Conservation (phyloP, 2,888 invertebrate species). For the Lithophane leautieri region DNA sequence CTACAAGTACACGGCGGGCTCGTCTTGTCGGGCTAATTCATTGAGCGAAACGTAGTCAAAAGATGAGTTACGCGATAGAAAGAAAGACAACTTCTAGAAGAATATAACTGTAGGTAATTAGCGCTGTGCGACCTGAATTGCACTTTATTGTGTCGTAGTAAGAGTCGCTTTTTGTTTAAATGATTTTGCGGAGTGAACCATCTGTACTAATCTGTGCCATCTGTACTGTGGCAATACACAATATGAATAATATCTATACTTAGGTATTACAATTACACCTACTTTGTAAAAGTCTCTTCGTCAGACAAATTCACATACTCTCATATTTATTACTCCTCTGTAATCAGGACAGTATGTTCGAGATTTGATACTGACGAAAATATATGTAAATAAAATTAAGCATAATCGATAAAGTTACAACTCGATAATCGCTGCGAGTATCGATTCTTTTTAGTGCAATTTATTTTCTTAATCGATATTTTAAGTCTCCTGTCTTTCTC, state of each 20-base stretch:
- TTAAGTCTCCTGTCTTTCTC: slow-evolving; percentile 38
- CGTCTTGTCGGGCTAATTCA: too few relatives aligned
- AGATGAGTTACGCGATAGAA: too few relatives aligned
- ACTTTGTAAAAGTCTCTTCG: slow-evolving; percentile 2
- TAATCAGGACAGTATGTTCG: slow-evolving; percentile 70
- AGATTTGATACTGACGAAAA: slow-evolving; percentile 61
- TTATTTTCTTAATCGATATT: slow-evolving; percentile 34
- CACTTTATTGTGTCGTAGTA: too few relatives aligned
- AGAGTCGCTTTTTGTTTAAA: too few relatives aligned
- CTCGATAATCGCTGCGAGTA: slow-evolving; percentile 6
- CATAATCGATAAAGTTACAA: slow-evolving; percentile 14
- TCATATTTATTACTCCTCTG: slow-evolving; percentile 64
- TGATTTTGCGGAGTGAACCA: too few relatives aligned
- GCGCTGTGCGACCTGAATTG: too few relatives aligned
- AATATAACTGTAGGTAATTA: too few relatives aligned
- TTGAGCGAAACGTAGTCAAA: too few relatives aligned
- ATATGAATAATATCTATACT: background rate
- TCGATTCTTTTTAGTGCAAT: slow-evolving; percentile 40
- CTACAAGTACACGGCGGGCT: too few relatives aligned
- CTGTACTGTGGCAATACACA: slow-evolving; percentile 1
- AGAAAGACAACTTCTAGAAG: too few relatives aligned
- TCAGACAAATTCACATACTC: slow-evolving; percentile 71
- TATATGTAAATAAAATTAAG: slow-evolving; percentile 27
- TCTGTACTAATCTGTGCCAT: too few relatives aligned
- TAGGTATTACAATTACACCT: background rate